These are phyloP conservation scores for Sander vitreus DNA, from an alignment of 2,113 vertebrate genomes.

Conservation along the genomic window DNA sequence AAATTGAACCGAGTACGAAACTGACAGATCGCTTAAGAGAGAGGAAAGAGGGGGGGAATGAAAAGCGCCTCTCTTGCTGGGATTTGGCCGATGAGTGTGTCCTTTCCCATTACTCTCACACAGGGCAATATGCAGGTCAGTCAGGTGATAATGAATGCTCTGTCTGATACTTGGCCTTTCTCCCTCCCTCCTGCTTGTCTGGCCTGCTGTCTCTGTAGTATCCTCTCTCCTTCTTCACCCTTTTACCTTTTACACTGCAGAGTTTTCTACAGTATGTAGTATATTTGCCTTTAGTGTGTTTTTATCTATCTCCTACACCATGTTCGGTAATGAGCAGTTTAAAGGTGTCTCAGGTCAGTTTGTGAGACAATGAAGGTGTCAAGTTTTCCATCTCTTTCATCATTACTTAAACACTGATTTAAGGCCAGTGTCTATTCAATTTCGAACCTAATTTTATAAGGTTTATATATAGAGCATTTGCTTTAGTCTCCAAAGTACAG, in stretches of 20 bases:
- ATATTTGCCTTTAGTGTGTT: slow-evolving; percentile 25
- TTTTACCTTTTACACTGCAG: slow-evolving; percentile 12
- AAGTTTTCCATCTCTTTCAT: slow-evolving; percentile 17
- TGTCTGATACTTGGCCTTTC: slow-evolving; percentile 71
- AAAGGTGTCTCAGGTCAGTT: not conserved
- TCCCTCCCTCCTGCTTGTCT: slow-evolving; percentile 58
- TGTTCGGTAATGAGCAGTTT: slow-evolving; percentile 11
- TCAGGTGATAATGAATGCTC: slow-evolving; percentile 80
- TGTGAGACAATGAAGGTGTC: slow-evolving; percentile 35
- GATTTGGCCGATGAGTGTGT: slow-evolving; percentile 73
- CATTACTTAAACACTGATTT: slow-evolving; percentile 35
- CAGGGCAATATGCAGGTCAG: slow-evolving; percentile 73
- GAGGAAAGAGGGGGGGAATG: slow-evolving; percentile 50
- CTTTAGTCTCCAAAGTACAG: slow-evolving; percentile 5
- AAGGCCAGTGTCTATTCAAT: not conserved
- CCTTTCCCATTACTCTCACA: slow-evolving; percentile 79
- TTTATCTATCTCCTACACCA: slow-evolving; percentile 26
- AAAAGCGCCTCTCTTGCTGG: slow-evolving; percentile 72
- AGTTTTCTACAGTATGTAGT: slow-evolving; percentile 12
- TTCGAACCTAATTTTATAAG: slow-evolving; percentile 9
- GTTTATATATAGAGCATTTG: slow-evolving; percentile 33
- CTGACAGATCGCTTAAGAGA: slow-evolving; percentile 58
- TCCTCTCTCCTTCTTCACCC: slow-evolving; percentile 34
- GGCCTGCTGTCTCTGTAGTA: slow-evolving; percentile 22
- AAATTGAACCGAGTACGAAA: slow-evolving; percentile 53